Percentiles rank a stretch among this genome's conserved stretches.
Evolutionary conservation across 2,797 vertebrate genomes (phyloP).

Genomic region (Carapus acus): DNA sequence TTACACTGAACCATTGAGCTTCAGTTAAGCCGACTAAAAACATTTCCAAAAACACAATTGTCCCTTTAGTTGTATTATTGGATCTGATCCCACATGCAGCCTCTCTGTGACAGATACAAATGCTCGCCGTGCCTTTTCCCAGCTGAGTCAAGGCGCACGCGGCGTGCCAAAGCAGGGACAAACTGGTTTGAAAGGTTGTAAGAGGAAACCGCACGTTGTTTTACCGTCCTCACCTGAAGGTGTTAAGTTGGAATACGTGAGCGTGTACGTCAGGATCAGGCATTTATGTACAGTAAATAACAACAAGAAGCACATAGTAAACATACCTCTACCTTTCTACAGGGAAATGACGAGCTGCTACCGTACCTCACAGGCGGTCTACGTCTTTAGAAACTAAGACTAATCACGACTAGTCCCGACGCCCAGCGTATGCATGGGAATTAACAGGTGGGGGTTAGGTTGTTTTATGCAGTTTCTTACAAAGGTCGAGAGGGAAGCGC

Average conservation of each 20-base stretch:
- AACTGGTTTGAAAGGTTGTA: slow-evolving; percentile 21
- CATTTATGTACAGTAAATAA: slow-evolving; percentile 18
- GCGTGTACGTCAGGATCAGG: slow-evolving; percentile 31
- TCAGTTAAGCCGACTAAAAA: slow-evolving; percentile 21
- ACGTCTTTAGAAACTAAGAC: slow-evolving; percentile 36
- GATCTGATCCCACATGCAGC: slow-evolving; percentile 49
- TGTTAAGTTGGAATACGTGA: slow-evolving; percentile 36
- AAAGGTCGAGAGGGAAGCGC: slow-evolving; percentile 46
- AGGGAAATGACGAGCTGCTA: slow-evolving; percentile 10
- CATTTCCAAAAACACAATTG: slow-evolving; percentile 33
- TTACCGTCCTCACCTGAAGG: slow-evolving; percentile 18
- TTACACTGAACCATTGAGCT: slow-evolving; percentile 33
- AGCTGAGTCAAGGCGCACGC: slow-evolving; percentile 57
- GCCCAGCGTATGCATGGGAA: slow-evolving; percentile 45
- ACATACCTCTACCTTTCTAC: slow-evolving; percentile 27
- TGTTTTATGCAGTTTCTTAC: slow-evolving; percentile 41
- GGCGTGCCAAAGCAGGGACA: slow-evolving; percentile 4
- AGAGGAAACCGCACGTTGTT: slow-evolving; percentile 13
- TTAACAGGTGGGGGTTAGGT: slow-evolving; percentile 38
- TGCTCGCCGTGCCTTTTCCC: slow-evolving; percentile 47
- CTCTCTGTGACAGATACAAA: slow-evolving; percentile 33
- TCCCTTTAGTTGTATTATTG: slow-evolving; percentile 24
- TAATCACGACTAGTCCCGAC: slow-evolving; percentile 42
- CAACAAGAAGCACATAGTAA: slow-evolving; percentile 24
- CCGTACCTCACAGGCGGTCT: slow-evolving; percentile 38